Evolutionary conservation across 2,888 invertebrate species (phyloP).

Genomic region (Selenia dentaria): DNA sequence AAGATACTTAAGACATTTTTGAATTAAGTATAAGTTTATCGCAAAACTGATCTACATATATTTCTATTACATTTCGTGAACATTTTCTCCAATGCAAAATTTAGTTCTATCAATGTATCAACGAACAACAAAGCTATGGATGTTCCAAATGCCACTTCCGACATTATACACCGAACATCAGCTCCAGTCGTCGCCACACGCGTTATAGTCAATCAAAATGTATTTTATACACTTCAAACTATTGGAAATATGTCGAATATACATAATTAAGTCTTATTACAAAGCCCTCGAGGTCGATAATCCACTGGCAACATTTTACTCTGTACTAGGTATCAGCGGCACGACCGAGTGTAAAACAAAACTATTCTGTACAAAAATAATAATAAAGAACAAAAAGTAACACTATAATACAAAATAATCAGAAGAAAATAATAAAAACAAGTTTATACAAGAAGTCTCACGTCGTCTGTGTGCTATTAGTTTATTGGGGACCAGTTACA

Average conservation of each 20-base stretch:
- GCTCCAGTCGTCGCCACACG: conserved; percentile 50
- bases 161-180: conserved; percentile 39
- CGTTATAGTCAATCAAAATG: conserved; percentile 42
- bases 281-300: conserved; percentile 33
- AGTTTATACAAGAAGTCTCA: conserved; percentile 54
- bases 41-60: too few species aligned
- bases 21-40: too few species aligned
- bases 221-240: conserved; percentile 55
- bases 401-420: conserved; percentile 69
- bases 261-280: conserved; percentile 53
- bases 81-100: conserved; percentile 24
- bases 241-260: conserved; percentile 51
- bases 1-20: too few species aligned
- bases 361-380: conserved; percentile 69
- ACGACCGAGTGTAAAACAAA: conserved; percentile 65
- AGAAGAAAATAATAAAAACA: conserved; percentile 54
- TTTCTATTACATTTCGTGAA: too few species aligned
- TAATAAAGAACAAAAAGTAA: conserved; percentile 59
- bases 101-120: conserved; percentile 41
- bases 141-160: conserved; percentile 23
- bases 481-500: conserved; percentile 37
- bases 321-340: conserved; percentile 21
- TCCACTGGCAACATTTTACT: conserved; percentile 27
- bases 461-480: conserved; percentile 39
- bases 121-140: conserved; percentile 44